Evolutionary conservation across 2,113 vertebrate species (phyloP), one percentile per base, ranked within the genome.

Genomic region (Mungos mungo): DNA sequence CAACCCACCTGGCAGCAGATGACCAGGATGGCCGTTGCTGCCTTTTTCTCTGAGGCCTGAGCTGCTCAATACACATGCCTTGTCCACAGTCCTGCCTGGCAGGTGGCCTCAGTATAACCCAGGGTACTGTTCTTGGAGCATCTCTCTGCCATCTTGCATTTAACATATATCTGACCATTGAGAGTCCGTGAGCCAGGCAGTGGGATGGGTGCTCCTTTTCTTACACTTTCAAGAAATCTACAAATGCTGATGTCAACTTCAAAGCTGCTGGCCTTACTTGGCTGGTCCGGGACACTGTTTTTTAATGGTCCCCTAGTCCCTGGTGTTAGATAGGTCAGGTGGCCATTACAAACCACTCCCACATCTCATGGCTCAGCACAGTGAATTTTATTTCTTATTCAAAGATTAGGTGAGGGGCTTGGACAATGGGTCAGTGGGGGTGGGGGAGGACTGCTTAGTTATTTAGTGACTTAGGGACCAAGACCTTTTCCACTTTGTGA

Each of bases 91-190:
- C 35, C 57, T 54, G 23, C 27, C 47, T 5, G 16, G 5, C 18
- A 23, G 11, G 4, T 3, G 13, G 18, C 29, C 31, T 50, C 23
- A 5, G 12, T 5, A 19, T 12, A n/a, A 35, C 29, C 18, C 54
- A 13, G 0, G 1, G n/a, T 0, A 1, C 7, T 13, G 83, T 79
- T 65, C 6, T 0, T 14, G 0, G 57, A 27, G 10, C 1, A 1
- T 4, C 19, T 74, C 14, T 15, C 3, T 25, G 54, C 29, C 23
- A 6, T 5, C 57, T 81, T 57, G 33, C 2, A 3, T 9, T 54
- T 2, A 23, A 14, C 45, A 60, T 1, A 23, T 5, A n/a, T 47
- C 45, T 33, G 14, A 6, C 60, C n/a, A 1, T 0, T n/a, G 50
- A 21, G 9, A 45, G 11, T 27, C 54, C 21, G 29, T 4, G 57